These are phyloP conservation scores for Dendrocincla fuliginosa DNA, from an alignment of 2,797 vertebrate species.

Conservation along the genomic window DNA sequence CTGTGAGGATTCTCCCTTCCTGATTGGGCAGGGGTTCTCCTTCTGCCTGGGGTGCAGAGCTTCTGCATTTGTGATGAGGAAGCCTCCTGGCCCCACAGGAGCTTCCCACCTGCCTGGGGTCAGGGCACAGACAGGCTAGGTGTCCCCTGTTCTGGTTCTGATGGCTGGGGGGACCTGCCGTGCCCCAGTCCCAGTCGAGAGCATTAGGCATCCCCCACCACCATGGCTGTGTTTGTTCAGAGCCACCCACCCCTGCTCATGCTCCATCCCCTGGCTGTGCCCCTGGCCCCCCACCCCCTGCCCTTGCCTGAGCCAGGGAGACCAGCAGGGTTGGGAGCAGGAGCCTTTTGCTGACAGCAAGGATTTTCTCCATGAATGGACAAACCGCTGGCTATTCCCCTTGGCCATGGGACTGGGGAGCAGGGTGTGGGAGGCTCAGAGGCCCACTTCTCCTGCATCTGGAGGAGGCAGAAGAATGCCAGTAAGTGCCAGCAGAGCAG, in stretches of 20 bases:
- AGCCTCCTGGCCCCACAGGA: not conserved
- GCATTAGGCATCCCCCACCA: not conserved
- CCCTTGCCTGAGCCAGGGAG: not conserved
- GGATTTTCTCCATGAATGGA: slow-evolving; percentile 26
- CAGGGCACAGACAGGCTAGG: not conserved
- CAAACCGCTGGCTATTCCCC: slow-evolving; percentile 13
- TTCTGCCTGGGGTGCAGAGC: too few relatives aligned
- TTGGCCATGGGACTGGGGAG: not conserved
- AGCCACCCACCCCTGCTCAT: accelerated
- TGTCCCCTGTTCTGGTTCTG: not conserved
- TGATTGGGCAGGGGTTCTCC: accelerated
- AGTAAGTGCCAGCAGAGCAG: not conserved
- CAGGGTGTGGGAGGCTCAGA: not conserved
- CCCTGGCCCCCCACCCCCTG: not conserved
- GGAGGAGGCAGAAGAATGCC: not conserved
- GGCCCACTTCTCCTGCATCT: not conserved
- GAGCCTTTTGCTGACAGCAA: slow-evolving; percentile 27
- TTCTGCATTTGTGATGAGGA: accelerated
- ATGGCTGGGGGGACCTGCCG: accelerated
- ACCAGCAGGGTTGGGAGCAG: not conserved
- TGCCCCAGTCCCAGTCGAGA: not conserved
- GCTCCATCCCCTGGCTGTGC: not conserved
- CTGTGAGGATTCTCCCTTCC: accelerated
- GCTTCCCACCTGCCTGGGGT: not conserved
- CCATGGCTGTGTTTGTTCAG: accelerated